Conservation (phyloP, 1,140 invertebrate genomes). For the Drosophila ananassae region DNA sequence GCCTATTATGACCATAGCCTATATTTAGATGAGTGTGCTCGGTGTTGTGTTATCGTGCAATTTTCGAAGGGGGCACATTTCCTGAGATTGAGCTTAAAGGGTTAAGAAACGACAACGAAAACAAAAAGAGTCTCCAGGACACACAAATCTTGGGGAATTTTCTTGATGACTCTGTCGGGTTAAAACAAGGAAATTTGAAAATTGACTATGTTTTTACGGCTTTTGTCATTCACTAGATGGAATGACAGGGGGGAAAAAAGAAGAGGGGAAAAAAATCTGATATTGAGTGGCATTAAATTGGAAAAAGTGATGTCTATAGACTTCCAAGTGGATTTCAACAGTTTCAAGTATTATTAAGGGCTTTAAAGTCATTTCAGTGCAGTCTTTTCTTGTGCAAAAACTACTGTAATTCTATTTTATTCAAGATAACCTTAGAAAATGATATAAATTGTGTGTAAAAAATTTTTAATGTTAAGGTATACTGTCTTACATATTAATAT, state of each 20-base stretch:
- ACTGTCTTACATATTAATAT: too few relatives aligned
- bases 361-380: background rate
- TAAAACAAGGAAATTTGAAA: conserved; percentile 2
- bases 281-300: background rate
- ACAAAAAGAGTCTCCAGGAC: conserved; percentile 2
- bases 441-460: too few relatives aligned
- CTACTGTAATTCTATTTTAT: too few relatives aligned
- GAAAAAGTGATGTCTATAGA: background rate
- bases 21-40: conserved; percentile 43
- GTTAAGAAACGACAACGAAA: conserved; percentile 5
- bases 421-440: too few relatives aligned
- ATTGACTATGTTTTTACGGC: conserved; percentile 6
- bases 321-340: background rate
- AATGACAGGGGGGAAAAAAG: too few relatives aligned
- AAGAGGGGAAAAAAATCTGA: background rate
- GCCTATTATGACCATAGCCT: conserved; percentile 68
- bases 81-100: conserved; percentile 46
- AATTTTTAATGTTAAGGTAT: too few relatives aligned
- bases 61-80: conserved; percentile 51
- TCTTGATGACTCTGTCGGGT: background rate
- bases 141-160: conserved; percentile 9
- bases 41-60: conserved; percentile 59
- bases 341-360: background rate
- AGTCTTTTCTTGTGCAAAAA: too few relatives aligned
- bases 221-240: too few relatives aligned